Base-by-base conservation (phyloP, 2,797 vertebrate species). In the Darevskia nairensis region DNA sequence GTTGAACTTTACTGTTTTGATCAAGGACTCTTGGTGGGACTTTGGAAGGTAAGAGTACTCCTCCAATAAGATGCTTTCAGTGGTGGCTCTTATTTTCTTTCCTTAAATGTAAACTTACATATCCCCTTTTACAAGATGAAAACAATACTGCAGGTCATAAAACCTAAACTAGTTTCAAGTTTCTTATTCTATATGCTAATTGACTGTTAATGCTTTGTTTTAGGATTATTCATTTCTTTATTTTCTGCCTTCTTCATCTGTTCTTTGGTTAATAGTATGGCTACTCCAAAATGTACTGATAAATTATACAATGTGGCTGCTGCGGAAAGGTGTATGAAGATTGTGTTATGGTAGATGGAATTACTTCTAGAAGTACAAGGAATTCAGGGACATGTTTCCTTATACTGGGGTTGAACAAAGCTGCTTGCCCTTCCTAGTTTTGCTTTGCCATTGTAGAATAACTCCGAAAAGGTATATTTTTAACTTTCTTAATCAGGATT, bases 11-110 rank as follows among this genome's bases (percentile, higher is more conserved):
- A 97, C 89, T 94, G 94, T 85, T 84, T 98, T 32, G 89, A 96
- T 78, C 97, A 98, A 6, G 98, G 97, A 39, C 84, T 99, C 7
- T 82, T 98, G 88, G 8, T 99, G 29, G 98, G 98, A 44, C 80
- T 98, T 79, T 99, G 99, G 98, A 97, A 96, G 98, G 98, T 98
- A 97, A 96, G 95, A 59, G 32, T 82, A n/a, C 2, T 46, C 90
- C 82, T 76, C 15, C 11, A 86, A 77, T 39, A 55, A 0, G 86
- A 61, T 41, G 17, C 71, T 71, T 3, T 41, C 55, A 86, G 25
- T 23, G 17, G 23, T 23, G n/a, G 8, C 9, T 80, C 61, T 61
- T n/a, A 4, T 29, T 76, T 39, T 75, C 39, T 82, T 75, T 80
- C 35, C 64, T 41, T 19, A 2, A 39, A 27, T 44, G 6, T 39